Evolutionary conservation across 2,797 vertebrate species (phyloP).

Genomic region (Peromyscus aztecus): DNA sequence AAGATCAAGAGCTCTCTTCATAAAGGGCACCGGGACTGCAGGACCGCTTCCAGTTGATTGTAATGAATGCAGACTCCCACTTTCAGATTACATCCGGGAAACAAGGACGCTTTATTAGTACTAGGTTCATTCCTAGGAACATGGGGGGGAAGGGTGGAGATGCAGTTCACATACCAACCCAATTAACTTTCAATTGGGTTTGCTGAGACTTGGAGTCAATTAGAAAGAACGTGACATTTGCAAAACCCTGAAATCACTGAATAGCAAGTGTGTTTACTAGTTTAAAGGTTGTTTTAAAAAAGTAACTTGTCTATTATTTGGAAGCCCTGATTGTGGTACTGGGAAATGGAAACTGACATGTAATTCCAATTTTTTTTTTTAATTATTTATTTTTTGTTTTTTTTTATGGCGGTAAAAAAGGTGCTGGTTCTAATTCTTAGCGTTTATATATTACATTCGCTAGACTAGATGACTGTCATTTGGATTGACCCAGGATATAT

Average conservation of each 20-base stretch:
- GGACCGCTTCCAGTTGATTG: constrained; percentile 26
- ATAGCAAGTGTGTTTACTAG: constrained; percentile 77
- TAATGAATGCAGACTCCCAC: constrained; percentile 67
- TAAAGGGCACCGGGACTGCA: not conserved
- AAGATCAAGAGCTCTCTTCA: not conserved
- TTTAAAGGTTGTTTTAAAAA: constrained; percentile 78
- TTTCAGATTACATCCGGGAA: constrained; percentile 71
- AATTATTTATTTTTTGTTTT: no score
- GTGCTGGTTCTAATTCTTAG: constrained; percentile 63
- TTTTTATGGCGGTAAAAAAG: constrained; percentile 58
- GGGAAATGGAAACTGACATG: constrained; percentile 57
- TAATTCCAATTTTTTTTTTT: constrained; percentile 2
- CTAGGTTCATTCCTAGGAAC: constrained; percentile 63
- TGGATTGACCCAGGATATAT: constrained; percentile 51
- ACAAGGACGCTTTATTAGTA: constrained; percentile 73
- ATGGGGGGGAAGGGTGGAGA: constrained; percentile 29
- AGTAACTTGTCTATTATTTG: constrained; percentile 76
- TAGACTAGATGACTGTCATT: constrained; percentile 58
- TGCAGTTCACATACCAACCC: constrained; percentile 76
- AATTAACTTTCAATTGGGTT: constrained; percentile 81
- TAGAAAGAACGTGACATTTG: constrained; percentile 79
- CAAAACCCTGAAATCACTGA: constrained; percentile 74
- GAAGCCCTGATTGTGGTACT: constrained; percentile 37
- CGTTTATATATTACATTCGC: constrained; percentile 60
- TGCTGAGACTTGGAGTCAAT: constrained; percentile 75